Conservation (phyloP, 1,140 invertebrate species). For the Heliconius himera region DNA sequence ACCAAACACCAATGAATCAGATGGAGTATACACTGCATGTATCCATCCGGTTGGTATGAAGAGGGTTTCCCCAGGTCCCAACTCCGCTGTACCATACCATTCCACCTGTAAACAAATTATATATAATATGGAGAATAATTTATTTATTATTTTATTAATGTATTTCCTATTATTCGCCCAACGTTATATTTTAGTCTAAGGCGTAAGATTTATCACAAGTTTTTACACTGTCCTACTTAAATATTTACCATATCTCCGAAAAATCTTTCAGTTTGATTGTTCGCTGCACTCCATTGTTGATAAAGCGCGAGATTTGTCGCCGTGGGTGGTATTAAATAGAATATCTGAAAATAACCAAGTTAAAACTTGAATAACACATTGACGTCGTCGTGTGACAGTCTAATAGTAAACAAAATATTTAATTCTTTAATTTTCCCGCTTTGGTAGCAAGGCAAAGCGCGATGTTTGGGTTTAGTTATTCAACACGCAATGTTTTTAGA, state of each 20-base stretch:
- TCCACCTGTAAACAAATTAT: conserved; percentile 82
- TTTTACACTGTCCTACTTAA: background rate
- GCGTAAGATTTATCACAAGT: background rate
- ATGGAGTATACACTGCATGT: conserved; percentile 94
- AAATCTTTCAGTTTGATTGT: conserved; percentile 92
- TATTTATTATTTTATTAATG: too few species aligned
- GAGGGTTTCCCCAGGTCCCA: conserved; percentile 92
- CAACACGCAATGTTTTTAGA: too few species aligned
- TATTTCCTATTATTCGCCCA: too few species aligned
- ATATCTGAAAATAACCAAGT: conserved; percentile 80
- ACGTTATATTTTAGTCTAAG: background rate
- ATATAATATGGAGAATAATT: too few species aligned
- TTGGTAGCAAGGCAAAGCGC: too few species aligned
- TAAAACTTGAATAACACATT: too few species aligned
- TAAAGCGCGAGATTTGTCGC: conserved; percentile 90
- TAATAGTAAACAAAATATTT: too few species aligned
- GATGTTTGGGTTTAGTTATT: too few species aligned
- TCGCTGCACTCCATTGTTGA: conserved; percentile 92
- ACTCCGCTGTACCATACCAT: conserved; percentile 86
- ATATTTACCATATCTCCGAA: conserved; percentile 90
- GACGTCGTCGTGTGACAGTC: too few species aligned
- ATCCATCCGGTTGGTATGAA: conserved; percentile 98
- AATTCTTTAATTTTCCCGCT: too few species aligned
- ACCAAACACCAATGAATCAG: conserved; percentile 96
- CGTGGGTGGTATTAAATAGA: conserved; percentile 93